Evolutionary conservation across 2,797 vertebrate species (phyloP), one percentile per base, ranked within the genome.

Genomic region (Sarcoramphus papa): DNA sequence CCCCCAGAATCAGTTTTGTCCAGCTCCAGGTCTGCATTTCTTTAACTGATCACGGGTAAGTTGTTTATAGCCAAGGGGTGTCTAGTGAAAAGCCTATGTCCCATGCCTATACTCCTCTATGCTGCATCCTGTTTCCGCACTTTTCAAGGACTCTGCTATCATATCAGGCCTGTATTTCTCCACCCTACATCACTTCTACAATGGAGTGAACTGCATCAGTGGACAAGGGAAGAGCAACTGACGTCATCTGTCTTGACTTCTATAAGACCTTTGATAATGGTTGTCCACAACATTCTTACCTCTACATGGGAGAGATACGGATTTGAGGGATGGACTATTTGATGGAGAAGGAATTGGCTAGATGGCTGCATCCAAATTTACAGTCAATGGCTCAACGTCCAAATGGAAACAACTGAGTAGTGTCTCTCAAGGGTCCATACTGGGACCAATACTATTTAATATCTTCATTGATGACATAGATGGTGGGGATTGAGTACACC

Each of bases 371-470:
- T 65, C 23, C 23, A 23, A 65, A 74, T 24, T 73, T 56, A 54
- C 8, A 33, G 24, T 16, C 19, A 40, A 2, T 64, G 41, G 7
- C 8, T 68, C 24, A 56, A 7, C 3, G 3, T 35, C 30, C 19
- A 86, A 80, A 48, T 20, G 33, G 22, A 73, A 86, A 62, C 12
- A 12, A 28, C 21, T 10, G 7, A 72, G 6, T 48, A 3, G 3
- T 79, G 4, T 24, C 40, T 27, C 13, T 53, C 14, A 40, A 33
- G 21, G 16, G 6, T 54, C 14, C 1, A 0, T 41, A n/a, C 1
- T 23, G 12, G 10, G 7, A 53, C 3, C 7, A 74, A 23, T 28
- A 30, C 2, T 73, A 14, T 69, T 73, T 76, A 37, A 18, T n/a
- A 21, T 28, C 12, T 14, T 75, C 27, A 43, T 57, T 67, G 25